A percentile compares a stretch with the other conserved stretches of the same genome.
These are phyloP conservation scores for Dicrostonyx torquatus DNA, from an alignment of 2,797 vertebrate genomes.

Conservation along the genomic window DNA sequence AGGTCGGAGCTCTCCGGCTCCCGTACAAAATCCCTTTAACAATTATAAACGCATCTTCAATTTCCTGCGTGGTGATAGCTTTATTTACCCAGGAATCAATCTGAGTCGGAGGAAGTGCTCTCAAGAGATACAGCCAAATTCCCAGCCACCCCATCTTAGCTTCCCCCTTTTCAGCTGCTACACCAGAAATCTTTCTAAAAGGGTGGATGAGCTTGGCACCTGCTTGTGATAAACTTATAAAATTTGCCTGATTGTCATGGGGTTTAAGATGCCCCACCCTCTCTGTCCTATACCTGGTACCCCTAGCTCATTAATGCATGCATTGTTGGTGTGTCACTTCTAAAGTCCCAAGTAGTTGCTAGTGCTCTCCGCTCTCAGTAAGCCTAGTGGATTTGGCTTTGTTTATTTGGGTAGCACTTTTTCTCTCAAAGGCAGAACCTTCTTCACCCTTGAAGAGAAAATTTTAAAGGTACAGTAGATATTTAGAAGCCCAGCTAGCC, in stretches of 20 bases:
- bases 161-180: slow-evolving; percentile 72
- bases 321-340: slow-evolving; percentile 28
- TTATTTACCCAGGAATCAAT: slow-evolving; percentile 69
- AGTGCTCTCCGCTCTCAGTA: not conserved
- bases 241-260: slow-evolving; percentile 53
- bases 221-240: slow-evolving; percentile 72
- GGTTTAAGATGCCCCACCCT: slow-evolving; percentile 11
- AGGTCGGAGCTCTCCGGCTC: slow-evolving; percentile 41
- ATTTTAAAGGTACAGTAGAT: not conserved
- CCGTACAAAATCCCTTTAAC: slow-evolving; percentile 22
- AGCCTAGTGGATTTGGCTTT: not conserved
- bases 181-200: slow-evolving; percentile 67
- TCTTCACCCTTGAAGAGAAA: slow-evolving; percentile 36
- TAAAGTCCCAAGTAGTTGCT: slow-evolving; percentile 41
- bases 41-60: slow-evolving; percentile 41
- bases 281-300: not conserved
- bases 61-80: slow-evolving; percentile 61
- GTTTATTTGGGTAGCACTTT: slow-evolving; percentile 20
- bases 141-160: slow-evolving; percentile 62
- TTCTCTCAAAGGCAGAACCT: not conserved
- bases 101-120: slow-evolving; percentile 64
- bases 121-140: slow-evolving; percentile 59
- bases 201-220: slow-evolving; percentile 72
- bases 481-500: slow-evolving; percentile 35
- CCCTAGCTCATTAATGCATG: slow-evolving; percentile 26